phyloP scores from a whole-genome alignment of 1,140 invertebrate genomes.

The Zaprionus vittiger region DNA sequence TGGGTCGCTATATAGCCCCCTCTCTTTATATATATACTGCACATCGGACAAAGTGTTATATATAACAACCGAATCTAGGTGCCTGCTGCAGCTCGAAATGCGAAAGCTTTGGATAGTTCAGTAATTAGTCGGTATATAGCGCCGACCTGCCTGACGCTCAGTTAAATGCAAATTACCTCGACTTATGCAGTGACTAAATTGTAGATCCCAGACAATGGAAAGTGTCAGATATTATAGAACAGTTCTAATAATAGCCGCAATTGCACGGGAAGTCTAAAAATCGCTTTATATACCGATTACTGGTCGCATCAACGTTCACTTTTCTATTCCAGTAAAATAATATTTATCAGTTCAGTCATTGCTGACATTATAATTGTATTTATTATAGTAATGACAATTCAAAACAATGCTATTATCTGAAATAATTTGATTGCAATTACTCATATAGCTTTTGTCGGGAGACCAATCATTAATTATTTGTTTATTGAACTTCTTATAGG shows the following conservation, averaged over 20 bases:
- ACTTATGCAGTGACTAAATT: conserved; percentile 29
- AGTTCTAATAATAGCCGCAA: conserved; percentile 7
- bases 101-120: conserved; percentile 29
- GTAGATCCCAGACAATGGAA: conserved; percentile 32
- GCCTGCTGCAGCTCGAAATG: conserved; percentile 9
- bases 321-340: not conserved
- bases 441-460: not conserved
- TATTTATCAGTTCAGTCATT: not conserved
- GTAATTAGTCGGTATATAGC: conserved; percentile 33
- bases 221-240: conserved; percentile 24
- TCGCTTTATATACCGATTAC: conserved; percentile 2
- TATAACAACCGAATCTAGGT: conserved; percentile 37
- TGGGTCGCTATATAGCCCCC: not conserved
- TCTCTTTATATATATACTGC: not conserved
- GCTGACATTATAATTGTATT: not conserved
- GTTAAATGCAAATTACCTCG: conserved; percentile 29
- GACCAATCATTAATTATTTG: not conserved
- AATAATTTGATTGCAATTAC: not conserved
- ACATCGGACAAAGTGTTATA: conserved; percentile 29
- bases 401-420: not conserved
- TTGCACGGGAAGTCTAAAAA: not conserved
- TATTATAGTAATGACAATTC: too few species aligned
- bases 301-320: not conserved
- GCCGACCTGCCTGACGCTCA: conserved; percentile 20
- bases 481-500: not conserved